Evolutionary conservation across 2,113 vertebrate species (phyloP).

Genomic region (Laticauda colubrina): DNA sequence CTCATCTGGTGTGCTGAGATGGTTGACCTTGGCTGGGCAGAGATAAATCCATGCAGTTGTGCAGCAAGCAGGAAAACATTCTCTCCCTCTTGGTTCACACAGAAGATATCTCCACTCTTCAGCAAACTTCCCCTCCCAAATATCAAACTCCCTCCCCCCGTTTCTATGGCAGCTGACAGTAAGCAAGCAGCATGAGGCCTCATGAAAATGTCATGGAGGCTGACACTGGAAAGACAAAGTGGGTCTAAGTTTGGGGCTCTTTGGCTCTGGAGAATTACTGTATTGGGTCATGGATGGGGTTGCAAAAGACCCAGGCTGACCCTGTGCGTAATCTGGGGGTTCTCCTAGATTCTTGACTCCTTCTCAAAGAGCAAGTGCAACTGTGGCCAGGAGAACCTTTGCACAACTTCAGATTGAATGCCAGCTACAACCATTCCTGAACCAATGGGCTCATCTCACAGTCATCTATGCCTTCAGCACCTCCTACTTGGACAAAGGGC

Average conservation of each 20-base stretch:
- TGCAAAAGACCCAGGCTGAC: neutral
- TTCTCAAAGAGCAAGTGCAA: neutral
- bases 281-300: neutral
- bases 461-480: neutral
- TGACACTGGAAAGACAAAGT: no score
- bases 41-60: no score
- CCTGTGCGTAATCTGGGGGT: neutral
- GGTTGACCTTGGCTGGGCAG: no score
- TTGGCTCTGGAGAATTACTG: neutral
- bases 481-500: neutral
- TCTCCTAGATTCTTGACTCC: neutral
- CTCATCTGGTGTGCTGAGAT: no score
- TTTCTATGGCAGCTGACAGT: no score
- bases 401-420: neutral
- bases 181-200: no score
- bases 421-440: neutral
- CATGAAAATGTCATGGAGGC: no score
- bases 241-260: neutral
- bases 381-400: neutral
- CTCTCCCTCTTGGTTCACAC: no score
- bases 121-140: no score
- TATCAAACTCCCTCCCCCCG: no score
- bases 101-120: no score
- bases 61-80: no score
- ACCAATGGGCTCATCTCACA: neutral